Base-by-base conservation (phyloP, 2,888 invertebrate species). In the Dynastes tityus region DNA sequence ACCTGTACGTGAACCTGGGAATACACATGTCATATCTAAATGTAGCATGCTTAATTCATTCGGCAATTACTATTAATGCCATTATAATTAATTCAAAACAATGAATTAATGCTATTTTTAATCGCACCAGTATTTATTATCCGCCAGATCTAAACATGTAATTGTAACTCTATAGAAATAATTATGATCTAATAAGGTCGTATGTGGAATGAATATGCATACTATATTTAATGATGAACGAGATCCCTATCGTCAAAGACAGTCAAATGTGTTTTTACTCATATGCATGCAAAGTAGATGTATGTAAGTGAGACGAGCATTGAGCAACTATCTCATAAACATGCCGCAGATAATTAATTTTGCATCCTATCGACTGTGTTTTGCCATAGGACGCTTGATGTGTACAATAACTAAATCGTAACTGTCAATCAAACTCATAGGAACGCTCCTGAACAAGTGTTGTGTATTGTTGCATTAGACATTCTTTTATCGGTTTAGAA, bases 181-280 rank as follows among this genome's bases (percentile, higher is more conserved):
- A 73, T 73, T 73, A 73, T 73, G 73, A 73, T 45, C 73, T 73
- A 73, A 73, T 73, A 73, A 61, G 45, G 22, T 22, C 22, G 40
- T 45, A 37, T 37, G 16, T 16, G n/a, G 16, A 45, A 45, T 45
- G 45, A 29, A 55, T 71, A 37, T 16, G 16, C 5, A 37, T 32
- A 71, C 71, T 73, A 73, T 73, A 53, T 73, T 61, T 61, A 73
- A 53, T 61, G 45, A 73, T 73, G 73, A 73, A 61, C 55, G 45
- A 45, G 22, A 40, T 16, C 22, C 22, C 13, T 6, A 16, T 16
- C 45, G 67, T 27, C 40, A 16, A 55, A 73, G 58, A 70, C 45
- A 29, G 61, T 68, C 68, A 27, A 13, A 40, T 73, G 22, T 61
- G 61, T 73, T 73, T 16, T 61, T 73, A 45, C 45, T 45, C 45